These are phyloP conservation scores for Aphrocallistes beatrix DNA, from an alignment of 37 sponge, comb jelly and placozoan species.

Conservation along the genomic window DNA sequence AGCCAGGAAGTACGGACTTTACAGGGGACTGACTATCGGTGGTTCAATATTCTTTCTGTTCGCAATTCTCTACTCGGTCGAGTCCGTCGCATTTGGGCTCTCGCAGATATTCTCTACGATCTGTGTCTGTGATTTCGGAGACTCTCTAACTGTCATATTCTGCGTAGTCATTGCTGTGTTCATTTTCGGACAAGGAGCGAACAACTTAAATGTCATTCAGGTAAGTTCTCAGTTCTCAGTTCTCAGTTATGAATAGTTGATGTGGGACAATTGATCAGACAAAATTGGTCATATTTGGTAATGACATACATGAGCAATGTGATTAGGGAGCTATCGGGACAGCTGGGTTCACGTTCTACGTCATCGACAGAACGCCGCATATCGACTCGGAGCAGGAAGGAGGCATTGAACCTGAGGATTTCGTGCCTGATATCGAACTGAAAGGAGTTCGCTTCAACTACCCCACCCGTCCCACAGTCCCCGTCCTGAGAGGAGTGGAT, in stretches of 20 bases:
- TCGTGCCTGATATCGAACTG: constrained; percentile 49
- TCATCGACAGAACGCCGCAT: neutral
- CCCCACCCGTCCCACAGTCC: constrained; percentile 68
- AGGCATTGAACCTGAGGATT: neutral
- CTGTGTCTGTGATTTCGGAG: neutral
- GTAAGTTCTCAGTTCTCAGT: no score
- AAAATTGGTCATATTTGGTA: no score
- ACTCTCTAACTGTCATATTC: neutral
- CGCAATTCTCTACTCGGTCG: neutral
- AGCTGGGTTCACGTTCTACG: neutral
- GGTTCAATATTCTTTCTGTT: neutral
- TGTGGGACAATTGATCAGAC: no score
- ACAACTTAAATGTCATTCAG: neutral
- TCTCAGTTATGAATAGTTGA: no score
- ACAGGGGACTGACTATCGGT: neutral
- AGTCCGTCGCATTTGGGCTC: neutral
- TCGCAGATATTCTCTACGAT: neutral
- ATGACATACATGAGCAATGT: no score
- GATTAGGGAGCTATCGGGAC: neutral
- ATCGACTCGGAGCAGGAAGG: neutral
- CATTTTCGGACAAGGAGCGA: neutral
- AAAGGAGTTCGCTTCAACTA: constrained; percentile 70
- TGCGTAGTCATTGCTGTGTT: neutral
- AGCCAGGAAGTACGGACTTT: constrained; percentile 5
- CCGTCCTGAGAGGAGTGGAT: constrained; percentile 59